Percentiles rank a stretch among this genome's conserved stretches.
These are phyloP conservation scores for Drosophila austrosaltans DNA, from an alignment of 2,888 invertebrate genomes.

Conservation along the genomic window DNA sequence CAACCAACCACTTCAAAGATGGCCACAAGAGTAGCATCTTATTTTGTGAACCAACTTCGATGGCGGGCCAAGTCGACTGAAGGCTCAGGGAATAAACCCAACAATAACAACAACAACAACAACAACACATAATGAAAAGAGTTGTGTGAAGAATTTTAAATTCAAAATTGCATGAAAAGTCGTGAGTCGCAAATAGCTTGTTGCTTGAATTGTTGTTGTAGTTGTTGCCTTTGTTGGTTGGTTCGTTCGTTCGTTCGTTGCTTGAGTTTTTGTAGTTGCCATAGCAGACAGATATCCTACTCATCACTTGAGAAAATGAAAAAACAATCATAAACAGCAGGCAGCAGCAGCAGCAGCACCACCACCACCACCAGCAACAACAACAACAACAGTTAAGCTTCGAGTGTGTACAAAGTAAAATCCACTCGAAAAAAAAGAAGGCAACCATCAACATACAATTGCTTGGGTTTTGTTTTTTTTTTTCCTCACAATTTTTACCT, in stretches of 20 bases:
- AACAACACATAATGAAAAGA: conserved; percentile 78
- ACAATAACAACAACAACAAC: background rate
- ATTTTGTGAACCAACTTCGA: conserved; percentile 72
- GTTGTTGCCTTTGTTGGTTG: conserved; percentile 15
- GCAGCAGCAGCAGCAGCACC: conserved; percentile 43
- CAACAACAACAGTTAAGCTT: conserved; percentile 40
- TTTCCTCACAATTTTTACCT: conserved; percentile 48
- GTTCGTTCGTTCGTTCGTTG: conserved; percentile 18
- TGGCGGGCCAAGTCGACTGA: conserved; percentile 64
- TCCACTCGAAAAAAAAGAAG: conserved; percentile 60
- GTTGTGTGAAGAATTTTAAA: conserved; percentile 80
- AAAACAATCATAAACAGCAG: conserved; percentile 79
- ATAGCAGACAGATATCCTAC: conserved; percentile 78
- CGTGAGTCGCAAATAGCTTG: conserved; percentile 80
- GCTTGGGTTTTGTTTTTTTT: conserved; percentile 27
- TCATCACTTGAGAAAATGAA: conserved; percentile 80
- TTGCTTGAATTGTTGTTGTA: conserved; percentile 43
- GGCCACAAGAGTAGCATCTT: conserved; percentile 78
- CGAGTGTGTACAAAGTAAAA: conserved; percentile 71
- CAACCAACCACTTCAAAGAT: conserved; percentile 72
- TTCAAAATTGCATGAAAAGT: conserved; percentile 80
- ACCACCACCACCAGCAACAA: conserved; percentile 37
- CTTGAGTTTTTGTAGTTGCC: conserved; percentile 40
- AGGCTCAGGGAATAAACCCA: conserved; percentile 28
- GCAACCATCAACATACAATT: conserved; percentile 42